Evolutionary conservation across 2,888 invertebrate species (phyloP).

Genomic region (Cylloceria caligata): DNA sequence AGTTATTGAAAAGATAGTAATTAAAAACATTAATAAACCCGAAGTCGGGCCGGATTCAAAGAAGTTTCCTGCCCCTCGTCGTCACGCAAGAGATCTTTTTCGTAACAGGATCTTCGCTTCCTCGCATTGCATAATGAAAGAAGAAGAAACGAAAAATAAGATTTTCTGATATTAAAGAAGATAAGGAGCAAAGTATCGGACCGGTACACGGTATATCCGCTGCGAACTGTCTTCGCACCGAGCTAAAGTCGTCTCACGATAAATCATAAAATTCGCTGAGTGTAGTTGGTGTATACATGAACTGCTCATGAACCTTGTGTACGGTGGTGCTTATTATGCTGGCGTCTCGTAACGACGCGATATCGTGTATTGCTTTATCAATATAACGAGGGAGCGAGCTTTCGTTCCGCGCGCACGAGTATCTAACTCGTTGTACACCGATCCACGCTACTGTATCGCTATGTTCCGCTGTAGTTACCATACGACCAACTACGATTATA

Average conservation of each 20-base stretch:
- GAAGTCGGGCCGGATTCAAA: conserved; percentile 13
- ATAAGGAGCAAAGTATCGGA: conserved; percentile 39
- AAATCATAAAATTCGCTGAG: conserved; percentile 62
- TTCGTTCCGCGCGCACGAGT: conserved; percentile 66
- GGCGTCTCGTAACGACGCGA: conserved; percentile 64
- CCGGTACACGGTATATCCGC: conserved; percentile 57
- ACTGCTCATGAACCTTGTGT: conserved; percentile 6
- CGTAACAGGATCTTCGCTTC: conserved; percentile 45
- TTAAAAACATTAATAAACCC: conserved; percentile 1
- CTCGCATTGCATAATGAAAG: conserved; percentile 9
- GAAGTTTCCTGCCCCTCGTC: conserved; percentile 20
- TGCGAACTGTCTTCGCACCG: conserved; percentile 48
- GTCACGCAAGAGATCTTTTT: conserved; percentile 49
- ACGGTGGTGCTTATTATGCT: conserved; percentile 60
- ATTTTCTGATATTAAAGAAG: conserved; percentile 13
- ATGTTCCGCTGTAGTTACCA: conserved; percentile 32
- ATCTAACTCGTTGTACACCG: conserved; percentile 60
- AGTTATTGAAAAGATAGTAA: conserved; percentile 3
- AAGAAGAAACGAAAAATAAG: conserved; percentile 5
- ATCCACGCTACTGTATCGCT: conserved; percentile 46
- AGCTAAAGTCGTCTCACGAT: conserved; percentile 52
- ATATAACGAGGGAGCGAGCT: conserved; percentile 66
- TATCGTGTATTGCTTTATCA: conserved; percentile 68
- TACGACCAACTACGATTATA: background rate
- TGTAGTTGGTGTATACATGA: background rate